Percentiles rank a stretch among this genome's conserved stretches.
phyloP scores from a whole-genome alignment of 1,140 invertebrate genomes.

The Orchestia grillus region DNA sequence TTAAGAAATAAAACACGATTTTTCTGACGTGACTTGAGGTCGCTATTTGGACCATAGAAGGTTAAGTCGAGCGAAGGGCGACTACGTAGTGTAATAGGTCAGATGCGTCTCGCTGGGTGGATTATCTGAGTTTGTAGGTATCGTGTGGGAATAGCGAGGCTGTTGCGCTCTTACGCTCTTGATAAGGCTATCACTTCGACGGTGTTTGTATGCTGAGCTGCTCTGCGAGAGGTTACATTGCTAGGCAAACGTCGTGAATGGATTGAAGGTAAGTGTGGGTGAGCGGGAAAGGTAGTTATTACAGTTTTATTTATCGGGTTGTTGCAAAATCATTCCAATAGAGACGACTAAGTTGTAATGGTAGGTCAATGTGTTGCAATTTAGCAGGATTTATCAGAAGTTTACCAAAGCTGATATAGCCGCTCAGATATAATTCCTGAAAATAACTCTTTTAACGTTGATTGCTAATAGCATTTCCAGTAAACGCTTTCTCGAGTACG shows the following conservation, averaged over 20 bases:
- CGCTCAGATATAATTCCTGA: not conserved
- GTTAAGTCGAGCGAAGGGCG: too few species aligned
- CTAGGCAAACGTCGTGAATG: not conserved
- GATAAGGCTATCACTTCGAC: not conserved
- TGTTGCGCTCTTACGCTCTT: not conserved
- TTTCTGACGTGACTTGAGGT: too few species aligned
- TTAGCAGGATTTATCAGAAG: too few species aligned
- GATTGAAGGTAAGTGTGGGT: not conserved
- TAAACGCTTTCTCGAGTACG: too few species aligned
- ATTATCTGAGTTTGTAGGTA: not conserved
- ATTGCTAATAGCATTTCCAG: not conserved
- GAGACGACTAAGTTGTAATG: not conserved
- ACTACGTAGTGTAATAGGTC: too few species aligned
- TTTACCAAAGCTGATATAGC: not conserved
- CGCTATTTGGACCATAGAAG: too few species aligned
- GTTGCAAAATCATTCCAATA: not conserved
- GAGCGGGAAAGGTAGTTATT: not conserved
- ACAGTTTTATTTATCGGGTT: not conserved
- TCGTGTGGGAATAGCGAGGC: not conserved
- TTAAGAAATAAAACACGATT: too few species aligned
- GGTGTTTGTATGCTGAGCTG: not conserved
- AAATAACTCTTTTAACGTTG: not conserved
- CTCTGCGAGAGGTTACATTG: not conserved
- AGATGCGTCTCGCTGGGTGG: not conserved
- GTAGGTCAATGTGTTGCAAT: not conserved